These are phyloP conservation scores for Cacoxenus indagator DNA, from an alignment of 2,888 invertebrate species.

Conservation along the genomic window DNA sequence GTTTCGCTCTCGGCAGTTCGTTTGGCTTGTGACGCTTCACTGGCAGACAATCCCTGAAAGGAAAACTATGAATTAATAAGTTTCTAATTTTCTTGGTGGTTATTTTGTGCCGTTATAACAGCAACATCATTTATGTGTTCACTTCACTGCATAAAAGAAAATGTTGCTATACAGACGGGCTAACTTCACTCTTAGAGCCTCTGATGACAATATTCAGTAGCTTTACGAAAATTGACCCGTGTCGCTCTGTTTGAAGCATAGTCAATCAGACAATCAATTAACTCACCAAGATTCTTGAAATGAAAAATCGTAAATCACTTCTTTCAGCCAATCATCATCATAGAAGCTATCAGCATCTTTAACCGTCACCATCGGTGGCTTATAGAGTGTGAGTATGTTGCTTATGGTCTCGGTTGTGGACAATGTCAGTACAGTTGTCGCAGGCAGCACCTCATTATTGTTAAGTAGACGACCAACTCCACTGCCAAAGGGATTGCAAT, in stretches of 20 bases:
- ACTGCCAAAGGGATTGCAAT: background rate
- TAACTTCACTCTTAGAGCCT: constrained; percentile 46
- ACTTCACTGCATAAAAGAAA: background rate
- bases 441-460: background rate
- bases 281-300: constrained; percentile 86
- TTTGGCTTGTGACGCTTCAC: constrained; percentile 87
- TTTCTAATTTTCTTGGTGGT: background rate
- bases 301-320: constrained; percentile 90
- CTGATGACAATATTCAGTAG: constrained; percentile 44
- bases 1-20: constrained; percentile 57
- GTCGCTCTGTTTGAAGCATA: constrained; percentile 40
- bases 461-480: background rate
- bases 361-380: constrained; percentile 83
- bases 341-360: constrained; percentile 85
- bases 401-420: constrained; percentile 57
- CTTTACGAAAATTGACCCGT: constrained; percentile 42
- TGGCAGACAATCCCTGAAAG: constrained; percentile 86
- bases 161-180: background rate
- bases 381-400: constrained; percentile 72
- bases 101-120: background rate
- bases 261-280: background rate
- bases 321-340: constrained; percentile 84
- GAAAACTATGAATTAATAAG: no score
- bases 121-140: background rate
- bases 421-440: constrained; percentile 23